Percentiles rank a stretch among this genome's conserved stretches.
Conservation (phyloP, 2,888 invertebrate species). For the Drosophila paranaensis region DNA sequence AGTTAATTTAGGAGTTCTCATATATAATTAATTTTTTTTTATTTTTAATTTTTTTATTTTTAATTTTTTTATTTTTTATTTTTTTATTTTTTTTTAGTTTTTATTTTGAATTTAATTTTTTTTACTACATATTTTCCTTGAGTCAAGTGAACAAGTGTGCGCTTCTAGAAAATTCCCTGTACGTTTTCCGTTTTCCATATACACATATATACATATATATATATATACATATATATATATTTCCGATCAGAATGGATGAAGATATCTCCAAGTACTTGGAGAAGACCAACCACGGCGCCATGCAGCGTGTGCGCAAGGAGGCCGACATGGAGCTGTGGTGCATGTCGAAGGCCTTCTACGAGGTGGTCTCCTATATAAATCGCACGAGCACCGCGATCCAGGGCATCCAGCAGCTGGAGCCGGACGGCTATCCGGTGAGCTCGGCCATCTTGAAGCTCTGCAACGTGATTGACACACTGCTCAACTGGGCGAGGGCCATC, state of each 20-base stretch:
- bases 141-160: background rate
- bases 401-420: conserved; percentile 87
- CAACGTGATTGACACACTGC: conserved; percentile 89
- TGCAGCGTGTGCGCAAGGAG: conserved; percentile 14
- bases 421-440: conserved; percentile 87
- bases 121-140: no score
- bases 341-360: conserved; percentile 93
- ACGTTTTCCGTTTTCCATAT: no score
- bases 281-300: conserved; percentile 10
- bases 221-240: background rate
- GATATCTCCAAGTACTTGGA: conserved; percentile 20
- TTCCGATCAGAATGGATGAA: background rate
- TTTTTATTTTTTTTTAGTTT: background rate
- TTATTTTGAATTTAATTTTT: no score
- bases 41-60: background rate
- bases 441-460: conserved; percentile 87
- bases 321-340: conserved; percentile 41
- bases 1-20: no score
- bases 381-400: conserved; percentile 94
- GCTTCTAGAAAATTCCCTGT: background rate
- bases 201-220: no score
- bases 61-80: background rate
- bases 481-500: background rate
- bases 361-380: conserved; percentile 93
- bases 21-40: no score